Evolutionary conservation across 2,113 vertebrate genomes (phyloP).

Genomic region (Proteles cristata): DNA sequence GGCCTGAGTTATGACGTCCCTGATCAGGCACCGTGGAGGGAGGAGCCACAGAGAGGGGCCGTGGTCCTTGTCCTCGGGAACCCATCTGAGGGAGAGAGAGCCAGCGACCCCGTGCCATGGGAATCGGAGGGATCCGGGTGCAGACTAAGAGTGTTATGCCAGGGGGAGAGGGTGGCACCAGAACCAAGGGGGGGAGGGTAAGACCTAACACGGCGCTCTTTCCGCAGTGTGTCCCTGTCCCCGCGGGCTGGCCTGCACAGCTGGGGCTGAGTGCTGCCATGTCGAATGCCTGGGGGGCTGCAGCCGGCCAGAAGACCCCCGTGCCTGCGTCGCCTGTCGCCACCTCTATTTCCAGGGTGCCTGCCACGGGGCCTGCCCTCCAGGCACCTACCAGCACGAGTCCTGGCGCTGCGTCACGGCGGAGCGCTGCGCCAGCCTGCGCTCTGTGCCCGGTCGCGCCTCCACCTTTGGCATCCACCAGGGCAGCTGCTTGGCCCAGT

Average conservation of each 20-base stretch:
- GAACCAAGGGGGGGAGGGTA: rapidly evolving
- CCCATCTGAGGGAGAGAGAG: neutral
- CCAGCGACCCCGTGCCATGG: neutral
- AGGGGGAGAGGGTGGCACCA: neutral
- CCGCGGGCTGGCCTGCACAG: conserved; percentile 80
- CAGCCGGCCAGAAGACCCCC: conserved; percentile 76
- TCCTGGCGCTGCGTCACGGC: conserved; percentile 89
- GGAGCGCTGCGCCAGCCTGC: conserved; percentile 86
- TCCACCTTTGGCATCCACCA: conserved; percentile 87
- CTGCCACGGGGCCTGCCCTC: conserved; percentile 86
- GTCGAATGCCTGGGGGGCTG: conserved; percentile 88
- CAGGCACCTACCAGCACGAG: conserved; percentile 87
- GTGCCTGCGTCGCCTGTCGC: conserved; percentile 86
- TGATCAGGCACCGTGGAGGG: neutral
- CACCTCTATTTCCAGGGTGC: conserved; percentile 87
- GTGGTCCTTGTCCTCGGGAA: neutral
- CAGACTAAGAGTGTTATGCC: neutral
- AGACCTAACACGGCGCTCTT: neutral
- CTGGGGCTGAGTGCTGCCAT: conserved; percentile 85
- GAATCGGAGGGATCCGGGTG: neutral
- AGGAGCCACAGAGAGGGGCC: neutral
- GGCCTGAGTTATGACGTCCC: neutral
- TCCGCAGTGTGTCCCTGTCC: conserved; percentile 85
- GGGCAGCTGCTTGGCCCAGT: conserved; percentile 83
- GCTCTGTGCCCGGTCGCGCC: conserved; percentile 82